Conservation (phyloP, 2,797 vertebrate species). For the Pygocentrus nattereri region DNA sequence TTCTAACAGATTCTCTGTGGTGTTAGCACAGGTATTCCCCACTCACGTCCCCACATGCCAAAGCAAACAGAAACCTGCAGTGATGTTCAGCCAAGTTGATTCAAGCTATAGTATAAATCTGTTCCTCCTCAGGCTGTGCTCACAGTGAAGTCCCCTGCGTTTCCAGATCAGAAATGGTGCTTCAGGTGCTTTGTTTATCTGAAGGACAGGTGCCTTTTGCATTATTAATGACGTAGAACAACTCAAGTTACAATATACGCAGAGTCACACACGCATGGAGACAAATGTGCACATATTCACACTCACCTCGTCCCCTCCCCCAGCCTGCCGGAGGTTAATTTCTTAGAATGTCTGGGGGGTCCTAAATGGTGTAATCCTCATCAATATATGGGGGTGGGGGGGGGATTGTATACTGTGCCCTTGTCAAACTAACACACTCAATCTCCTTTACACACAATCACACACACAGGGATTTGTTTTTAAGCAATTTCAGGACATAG, state of each 20-base stretch:
- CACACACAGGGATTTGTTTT: conserved; percentile 3
- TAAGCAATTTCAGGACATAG: too few species aligned
- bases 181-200: conserved; percentile 26
- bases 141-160: not conserved
- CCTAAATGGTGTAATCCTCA: conserved; percentile 16
- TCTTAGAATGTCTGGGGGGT: conserved; percentile 38
- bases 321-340: not conserved
- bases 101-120: not conserved
- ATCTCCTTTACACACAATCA: conserved; percentile 24
- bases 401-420: conserved; percentile 43
- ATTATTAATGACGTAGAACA: conserved; percentile 34
- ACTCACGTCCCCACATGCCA: not conserved
- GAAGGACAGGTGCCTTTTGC: conserved; percentile 34
- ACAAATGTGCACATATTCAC: not conserved
- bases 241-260: conserved; percentile 1
- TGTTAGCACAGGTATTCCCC: not conserved
- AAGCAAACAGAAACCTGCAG: not conserved
- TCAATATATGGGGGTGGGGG: conserved; percentile 53
- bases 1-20: not conserved
- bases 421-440: conserved; percentile 45
- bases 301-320: not conserved
- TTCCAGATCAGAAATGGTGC: conserved; percentile 3
- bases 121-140: not conserved
- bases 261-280: not conserved
- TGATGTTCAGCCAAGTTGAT: not conserved